Evolutionary conservation across 2,797 vertebrate species (phyloP).

Genomic region (Cercopithecus hamlyni): DNA sequence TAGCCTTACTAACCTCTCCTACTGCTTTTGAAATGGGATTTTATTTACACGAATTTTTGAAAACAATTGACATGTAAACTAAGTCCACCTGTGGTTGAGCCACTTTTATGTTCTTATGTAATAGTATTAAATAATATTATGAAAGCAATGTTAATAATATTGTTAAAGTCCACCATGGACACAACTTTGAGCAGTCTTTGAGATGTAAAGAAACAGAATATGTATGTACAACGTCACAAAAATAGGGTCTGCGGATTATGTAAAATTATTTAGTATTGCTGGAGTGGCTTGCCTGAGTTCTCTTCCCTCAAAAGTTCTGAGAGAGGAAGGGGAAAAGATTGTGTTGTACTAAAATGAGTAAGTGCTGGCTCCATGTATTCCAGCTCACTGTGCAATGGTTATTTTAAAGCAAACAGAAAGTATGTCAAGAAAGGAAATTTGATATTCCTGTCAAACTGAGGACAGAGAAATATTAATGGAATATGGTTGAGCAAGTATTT

Average conservation of each 20-base stretch:
- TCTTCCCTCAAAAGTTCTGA: background rate
- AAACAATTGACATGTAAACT: slow-evolving; percentile 12
- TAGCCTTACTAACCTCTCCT: background rate
- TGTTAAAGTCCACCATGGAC: background rate
- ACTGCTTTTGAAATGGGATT: slow-evolving; percentile 36
- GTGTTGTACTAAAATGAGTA: background rate
- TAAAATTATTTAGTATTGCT: slow-evolving; percentile 27
- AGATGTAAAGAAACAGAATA: slow-evolving; percentile 17
- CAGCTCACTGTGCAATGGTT: background rate
- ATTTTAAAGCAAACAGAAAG: slow-evolving; percentile 46
- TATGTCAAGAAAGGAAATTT: slow-evolving; percentile 9
- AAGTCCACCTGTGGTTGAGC: background rate
- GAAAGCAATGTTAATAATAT: background rate
- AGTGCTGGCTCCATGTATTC: background rate
- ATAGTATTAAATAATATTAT: background rate
- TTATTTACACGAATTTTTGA: slow-evolving; percentile 8
- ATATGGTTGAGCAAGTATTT: background rate
- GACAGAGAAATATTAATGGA: background rate
- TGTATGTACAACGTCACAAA: slow-evolving; percentile 19
- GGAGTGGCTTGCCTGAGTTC: background rate
- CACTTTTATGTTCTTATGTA: background rate
- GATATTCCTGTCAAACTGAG: slow-evolving; percentile 21
- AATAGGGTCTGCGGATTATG: background rate
- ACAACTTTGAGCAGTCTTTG: background rate
- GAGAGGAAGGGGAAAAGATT: background rate